phyloP scores from a whole-genome alignment of 2,888 invertebrate genomes.

The Drosophila planitibia region DNA sequence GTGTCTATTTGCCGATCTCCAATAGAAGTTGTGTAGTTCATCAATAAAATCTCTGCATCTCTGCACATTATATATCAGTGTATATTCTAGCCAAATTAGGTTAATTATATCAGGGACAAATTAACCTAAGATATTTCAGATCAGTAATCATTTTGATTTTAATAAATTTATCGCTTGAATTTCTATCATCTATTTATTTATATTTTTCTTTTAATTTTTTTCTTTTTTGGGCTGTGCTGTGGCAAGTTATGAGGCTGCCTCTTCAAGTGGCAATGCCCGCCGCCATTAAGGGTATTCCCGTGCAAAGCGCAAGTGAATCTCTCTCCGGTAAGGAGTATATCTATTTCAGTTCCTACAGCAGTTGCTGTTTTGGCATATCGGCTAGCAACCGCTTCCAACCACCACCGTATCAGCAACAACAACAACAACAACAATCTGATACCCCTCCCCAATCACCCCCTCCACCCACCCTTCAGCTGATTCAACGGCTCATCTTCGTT shows the following conservation, averaged over 20 bases:
- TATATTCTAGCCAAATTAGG: neutral
- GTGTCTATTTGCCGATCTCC: neutral
- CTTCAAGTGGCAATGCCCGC: neutral
- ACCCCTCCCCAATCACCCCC: conserved; percentile 1
- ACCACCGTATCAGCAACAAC: too few relatives aligned
- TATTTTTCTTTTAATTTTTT: neutral
- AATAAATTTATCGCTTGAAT: neutral
- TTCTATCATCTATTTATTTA: neutral
- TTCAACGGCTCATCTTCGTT: conserved; percentile 42
- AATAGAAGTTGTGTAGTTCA: neutral
- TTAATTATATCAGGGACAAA: neutral
- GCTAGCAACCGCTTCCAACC: conserved; percentile 28
- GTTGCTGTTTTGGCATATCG: conserved; percentile 61
- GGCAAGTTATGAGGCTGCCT: neutral
- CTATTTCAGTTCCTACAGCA: conserved; percentile 71
- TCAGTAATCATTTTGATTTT: neutral
- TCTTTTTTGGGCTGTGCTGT: neutral
- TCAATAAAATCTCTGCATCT: neutral
- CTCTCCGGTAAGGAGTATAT: conserved; percentile 43
- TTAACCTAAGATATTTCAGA: neutral
- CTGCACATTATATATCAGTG: neutral
- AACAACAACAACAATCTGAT: conserved; percentile 23
- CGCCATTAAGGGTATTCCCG: neutral
- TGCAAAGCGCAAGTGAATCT: conserved; percentile 26
- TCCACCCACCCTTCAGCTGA: neutral